These are phyloP conservation scores for Scolopax bukidnonensis DNA, from an alignment of 2,797 vertebrate genomes.

Conservation along the genomic window DNA sequence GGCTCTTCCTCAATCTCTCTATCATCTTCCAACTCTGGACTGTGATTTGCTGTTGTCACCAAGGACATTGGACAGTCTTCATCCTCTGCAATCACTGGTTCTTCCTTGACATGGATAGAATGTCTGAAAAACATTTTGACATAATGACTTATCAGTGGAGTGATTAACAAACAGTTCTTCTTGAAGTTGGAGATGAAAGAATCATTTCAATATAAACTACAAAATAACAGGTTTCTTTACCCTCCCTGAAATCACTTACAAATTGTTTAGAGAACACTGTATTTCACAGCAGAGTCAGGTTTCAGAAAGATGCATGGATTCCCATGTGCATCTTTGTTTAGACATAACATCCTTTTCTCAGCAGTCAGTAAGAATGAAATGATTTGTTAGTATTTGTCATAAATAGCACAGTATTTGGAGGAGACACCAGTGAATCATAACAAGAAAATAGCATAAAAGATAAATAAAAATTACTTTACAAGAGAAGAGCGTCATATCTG, in stretches of 20 bases:
- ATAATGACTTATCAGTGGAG: background rate
- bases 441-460: conserved; percentile 25
- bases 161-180: background rate
- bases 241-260: conserved; percentile 1
- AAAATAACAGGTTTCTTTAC: background rate
- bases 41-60: conserved; percentile 99
- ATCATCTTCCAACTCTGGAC: conserved; percentile 98
- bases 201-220: background rate
- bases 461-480: conserved; percentile 33
- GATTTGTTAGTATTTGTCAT: conserved; percentile 72
- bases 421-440: background rate
- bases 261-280: conserved; percentile 35
- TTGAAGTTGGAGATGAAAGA: conserved; percentile 7
- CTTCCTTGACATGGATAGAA: conserved; percentile 95
- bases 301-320: conserved; percentile 50
- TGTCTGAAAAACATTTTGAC: conserved; percentile 83
- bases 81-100: conserved; percentile 96
- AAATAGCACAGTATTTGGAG: conserved; percentile 53
- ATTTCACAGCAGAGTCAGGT: conserved; percentile 31
- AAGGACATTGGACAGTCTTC: conserved; percentile 99
- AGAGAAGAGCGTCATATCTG: background rate
- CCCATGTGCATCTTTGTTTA: conserved; percentile 71
- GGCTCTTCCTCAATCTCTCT: conserved; percentile 99
- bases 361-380: conserved; percentile 67
- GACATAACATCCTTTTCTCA: conserved; percentile 51